Evolutionary conservation across 1,140 invertebrate species (phyloP).

Genomic region (Helicorthomorpha holstii): DNA sequence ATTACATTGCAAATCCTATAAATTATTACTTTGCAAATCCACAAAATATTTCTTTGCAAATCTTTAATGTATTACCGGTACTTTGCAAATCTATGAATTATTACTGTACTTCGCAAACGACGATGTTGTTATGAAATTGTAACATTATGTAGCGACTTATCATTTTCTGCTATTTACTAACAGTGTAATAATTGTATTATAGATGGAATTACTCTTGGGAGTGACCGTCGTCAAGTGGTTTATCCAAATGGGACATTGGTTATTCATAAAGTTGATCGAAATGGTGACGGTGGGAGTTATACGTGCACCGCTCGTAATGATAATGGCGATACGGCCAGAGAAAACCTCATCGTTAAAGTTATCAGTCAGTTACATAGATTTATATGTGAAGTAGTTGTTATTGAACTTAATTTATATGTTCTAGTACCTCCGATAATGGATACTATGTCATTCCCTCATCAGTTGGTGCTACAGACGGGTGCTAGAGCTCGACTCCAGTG

Average conservation of each 20-base stretch:
- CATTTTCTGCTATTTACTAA: no score
- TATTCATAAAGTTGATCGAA: conserved; percentile 32
- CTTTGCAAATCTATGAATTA: no score
- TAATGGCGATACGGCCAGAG: conserved; percentile 28
- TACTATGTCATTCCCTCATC: conserved; percentile 16
- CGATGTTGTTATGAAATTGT: no score
- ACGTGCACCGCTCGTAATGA: conserved; percentile 29
- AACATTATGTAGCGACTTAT: no score
- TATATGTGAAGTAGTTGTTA: background rate
- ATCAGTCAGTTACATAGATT: conserved; percentile 23
- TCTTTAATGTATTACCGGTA: no score
- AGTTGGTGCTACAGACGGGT: conserved; percentile 23
- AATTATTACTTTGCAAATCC: no score
- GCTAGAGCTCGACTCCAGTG: conserved; percentile 56
- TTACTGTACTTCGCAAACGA: no score
- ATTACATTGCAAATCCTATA: no score
- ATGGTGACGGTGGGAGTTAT: conserved; percentile 31
- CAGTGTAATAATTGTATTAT: no score
- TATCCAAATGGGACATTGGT: conserved; percentile 52
- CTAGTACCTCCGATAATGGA: conserved; percentile 17
- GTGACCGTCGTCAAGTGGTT: conserved; percentile 25
- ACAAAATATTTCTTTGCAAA: no score
- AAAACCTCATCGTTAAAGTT: conserved; percentile 28
- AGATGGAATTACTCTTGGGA: conserved; percentile 16
- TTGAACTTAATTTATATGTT: conserved; percentile 4